Evolutionary conservation across 2,888 invertebrate species (phyloP), one percentile per base, ranked within the genome.

Genomic region (Apotomis betuletana): DNA sequence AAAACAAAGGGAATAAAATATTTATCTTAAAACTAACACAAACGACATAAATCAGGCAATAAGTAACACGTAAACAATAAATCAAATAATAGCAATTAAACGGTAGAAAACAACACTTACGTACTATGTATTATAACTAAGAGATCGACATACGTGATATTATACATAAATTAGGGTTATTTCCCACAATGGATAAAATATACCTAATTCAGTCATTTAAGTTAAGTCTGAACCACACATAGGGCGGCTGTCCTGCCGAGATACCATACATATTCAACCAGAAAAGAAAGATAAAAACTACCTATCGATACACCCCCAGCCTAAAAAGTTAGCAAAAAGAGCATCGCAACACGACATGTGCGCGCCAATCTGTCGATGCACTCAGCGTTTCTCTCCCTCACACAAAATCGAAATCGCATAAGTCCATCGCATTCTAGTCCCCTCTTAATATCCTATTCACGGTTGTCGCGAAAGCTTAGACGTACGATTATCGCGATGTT

Each of bases 311-410:
- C 63, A 52, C 82, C 74, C 72, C 85, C 69, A 83, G 83, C 81
- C 63, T 71, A 74, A 74, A 79, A 82, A 86, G 81, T 86, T 87
- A 78, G 89, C 90, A 88, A 91, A 92, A 92, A 92, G 92, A 90
- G 87, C 92, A 92, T 90, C 92, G 88, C 86, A 86, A 86, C 89
- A 84, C 89, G 90, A 90, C 92, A 93, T 93, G 92, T 93, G 92
- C 89, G 89, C 90, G 88, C 85, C 92, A 93, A 93, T 93, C 92
- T 92, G 92, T 92, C 92, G 92, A 85, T 87, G 86, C 86, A 86
- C 84, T 83, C 80, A 77, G 80, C 75, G 44, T 6, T 75, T 73
- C 0, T 88, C 88, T 74, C 85, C 41, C 57, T 87, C 85, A 59
- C 72, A 74, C 83, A 5, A 10, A 12, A 12, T 3, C 10, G 41